Evolutionary conservation across 1,140 invertebrate genomes (phyloP), one percentile per base, ranked within the genome.

Genomic region (Danaus melanippus): DNA sequence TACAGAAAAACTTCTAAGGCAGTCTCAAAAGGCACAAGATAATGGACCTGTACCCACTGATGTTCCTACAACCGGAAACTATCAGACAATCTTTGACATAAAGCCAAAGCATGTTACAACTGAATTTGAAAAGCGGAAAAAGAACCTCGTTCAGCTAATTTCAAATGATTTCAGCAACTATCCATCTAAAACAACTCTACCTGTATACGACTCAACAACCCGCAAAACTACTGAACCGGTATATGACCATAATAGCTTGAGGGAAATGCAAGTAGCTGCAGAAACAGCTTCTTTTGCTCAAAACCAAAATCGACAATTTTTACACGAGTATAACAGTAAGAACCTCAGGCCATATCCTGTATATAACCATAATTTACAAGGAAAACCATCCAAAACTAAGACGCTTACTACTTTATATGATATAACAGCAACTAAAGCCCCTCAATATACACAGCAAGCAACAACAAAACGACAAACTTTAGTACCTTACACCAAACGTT

Each of bases 281-380:
- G 94, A 95, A 78, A 92, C 91, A 2, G 92, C 92, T 0, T 92
- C 92, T 0, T 93, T 93, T 68, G 90, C 91, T 0, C 90, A 90
- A 21, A 91, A 83, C 50, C 82, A 87, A 59, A 86, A 87, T 53
- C 74, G 74, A 51, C 84, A 79, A 66, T 84, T 73, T 55, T 62
- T 80, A 53, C 84, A 79, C 67, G 78, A 86, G 48, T 81, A 76
- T 39, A 76, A 77, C 45, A 76, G 58, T 43, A 86, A 86, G 56
- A 84, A 78, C 39, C 79, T 71, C 42, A 66, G 77, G 9, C 84
- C 80, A 0, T 86, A 83, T 48, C 80, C 84, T 44, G 80, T 84
- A 40, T 86, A 84, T 46, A 83, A 39, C 82, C 81, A 4, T 81
- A 78, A 50, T 49, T 72, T 21, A 60, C 69, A 17, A 42, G 21